phyloP scores from a whole-genome alignment of 2,888 invertebrate genomes.

The Rhagonycha fulva region DNA sequence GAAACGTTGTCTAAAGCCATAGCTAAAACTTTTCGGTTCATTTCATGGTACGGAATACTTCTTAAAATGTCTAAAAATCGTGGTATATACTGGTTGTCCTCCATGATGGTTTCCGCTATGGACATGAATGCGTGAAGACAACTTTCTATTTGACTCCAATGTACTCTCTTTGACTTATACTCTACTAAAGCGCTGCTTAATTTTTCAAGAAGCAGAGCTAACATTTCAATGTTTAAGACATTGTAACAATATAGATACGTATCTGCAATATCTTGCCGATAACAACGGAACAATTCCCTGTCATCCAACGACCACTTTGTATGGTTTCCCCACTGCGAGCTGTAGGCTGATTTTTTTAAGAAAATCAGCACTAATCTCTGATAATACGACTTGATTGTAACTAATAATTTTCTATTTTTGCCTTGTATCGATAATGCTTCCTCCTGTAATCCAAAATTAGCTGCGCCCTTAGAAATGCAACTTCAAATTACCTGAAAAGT shows the following conservation, averaged over 20 bases:
- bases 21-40: conserved; percentile 66
- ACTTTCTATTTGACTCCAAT: conserved; percentile 67
- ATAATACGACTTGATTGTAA: conserved; percentile 73
- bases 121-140: conserved; percentile 70
- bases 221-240: conserved; percentile 74
- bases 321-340: conserved; percentile 59
- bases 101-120: conserved; percentile 65
- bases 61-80: conserved; percentile 65
- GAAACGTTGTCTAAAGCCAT: conserved; percentile 80
- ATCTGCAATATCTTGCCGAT: conserved; percentile 51
- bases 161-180: conserved; percentile 42
- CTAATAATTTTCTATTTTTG: not conserved
- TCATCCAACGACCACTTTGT: conserved; percentile 71
- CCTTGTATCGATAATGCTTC: not conserved
- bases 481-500: conserved; percentile 77
- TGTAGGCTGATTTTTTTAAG: conserved; percentile 76
- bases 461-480: not conserved
- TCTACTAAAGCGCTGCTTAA: conserved; percentile 60
- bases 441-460: not conserved
- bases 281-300: conserved; percentile 81
- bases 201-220: conserved; percentile 70
- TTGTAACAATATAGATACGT: conserved; percentile 79
- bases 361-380: conserved; percentile 76
- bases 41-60: conserved; percentile 64
- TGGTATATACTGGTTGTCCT: conserved; percentile 61